Evolutionary conservation across 2,113 vertebrate genomes (phyloP).

Genomic region (Cranoglanis bouderius): DNA sequence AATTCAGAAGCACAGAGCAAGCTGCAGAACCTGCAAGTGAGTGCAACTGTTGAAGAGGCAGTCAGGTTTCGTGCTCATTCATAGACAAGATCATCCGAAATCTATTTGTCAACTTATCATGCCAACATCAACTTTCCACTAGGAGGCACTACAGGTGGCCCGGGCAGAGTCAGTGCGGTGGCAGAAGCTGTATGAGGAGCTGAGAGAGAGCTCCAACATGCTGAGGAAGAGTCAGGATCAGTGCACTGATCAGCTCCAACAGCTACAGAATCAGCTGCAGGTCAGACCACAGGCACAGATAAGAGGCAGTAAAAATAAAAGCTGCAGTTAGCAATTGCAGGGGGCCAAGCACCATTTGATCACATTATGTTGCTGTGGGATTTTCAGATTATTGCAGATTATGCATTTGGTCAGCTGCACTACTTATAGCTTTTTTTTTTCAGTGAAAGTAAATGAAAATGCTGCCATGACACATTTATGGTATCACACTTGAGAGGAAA

Average conservation of each 20-base stretch:
- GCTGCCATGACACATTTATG: neutral
- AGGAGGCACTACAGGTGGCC: conserved; percentile 77
- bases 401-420: neutral
- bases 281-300: conserved; percentile 62
- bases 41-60: neutral
- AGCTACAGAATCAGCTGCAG: conserved; percentile 82
- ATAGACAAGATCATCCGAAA: neutral
- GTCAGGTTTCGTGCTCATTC: neutral
- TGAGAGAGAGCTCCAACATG: conserved; percentile 69
- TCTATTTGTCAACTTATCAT: neutral
- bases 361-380: neutral
- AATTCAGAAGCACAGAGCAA: conserved; percentile 78
- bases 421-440: neutral
- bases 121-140: conserved; percentile 33
- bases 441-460: neutral
- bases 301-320: neutral
- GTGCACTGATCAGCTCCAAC: conserved; percentile 72
- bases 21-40: conserved; percentile 82
- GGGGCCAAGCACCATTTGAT: neutral
- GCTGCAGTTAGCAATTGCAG: neutral
- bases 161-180: conserved; percentile 76
- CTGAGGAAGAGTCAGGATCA: conserved; percentile 70
- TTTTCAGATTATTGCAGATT: neutral
- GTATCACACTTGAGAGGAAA: neutral
- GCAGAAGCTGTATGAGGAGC: conserved; percentile 74